Evolutionary conservation across 2,113 vertebrate genomes (phyloP).

Genomic region (Campylomormyrus numenius): DNA sequence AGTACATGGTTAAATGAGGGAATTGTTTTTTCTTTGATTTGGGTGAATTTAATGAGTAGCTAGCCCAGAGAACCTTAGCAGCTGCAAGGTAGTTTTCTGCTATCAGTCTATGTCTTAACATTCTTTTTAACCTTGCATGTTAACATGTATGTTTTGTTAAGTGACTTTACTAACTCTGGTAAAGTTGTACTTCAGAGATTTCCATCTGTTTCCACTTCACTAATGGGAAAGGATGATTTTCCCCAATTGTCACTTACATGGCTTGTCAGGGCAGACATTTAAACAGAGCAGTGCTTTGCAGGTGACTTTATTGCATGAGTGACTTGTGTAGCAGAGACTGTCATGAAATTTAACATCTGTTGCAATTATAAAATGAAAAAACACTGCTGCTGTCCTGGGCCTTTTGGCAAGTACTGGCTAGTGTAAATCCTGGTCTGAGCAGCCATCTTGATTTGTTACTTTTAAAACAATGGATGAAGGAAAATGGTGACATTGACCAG

Average conservation of each 20-base stretch:
- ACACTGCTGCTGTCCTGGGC: background rate
- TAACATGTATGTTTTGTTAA: background rate
- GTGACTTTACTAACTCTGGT: background rate
- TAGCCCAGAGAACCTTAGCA: background rate
- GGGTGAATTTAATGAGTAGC: background rate
- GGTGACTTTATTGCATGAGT: background rate
- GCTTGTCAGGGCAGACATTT: background rate
- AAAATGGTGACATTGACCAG: slow-evolving; percentile 31
- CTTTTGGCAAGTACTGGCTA: background rate
- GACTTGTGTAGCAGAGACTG: background rate
- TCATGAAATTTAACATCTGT: slow-evolving; percentile 5
- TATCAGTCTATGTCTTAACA: background rate
- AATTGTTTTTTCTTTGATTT: background rate
- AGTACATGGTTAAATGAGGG: background rate
- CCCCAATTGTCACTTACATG: background rate
- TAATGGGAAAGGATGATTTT: background rate
- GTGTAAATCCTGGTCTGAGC: background rate
- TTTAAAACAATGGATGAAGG: slow-evolving; percentile 20
- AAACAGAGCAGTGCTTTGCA: background rate
- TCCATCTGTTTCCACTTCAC: background rate
- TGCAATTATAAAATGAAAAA: background rate
- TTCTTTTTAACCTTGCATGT: no score
- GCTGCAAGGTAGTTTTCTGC: background rate
- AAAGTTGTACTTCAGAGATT: background rate
- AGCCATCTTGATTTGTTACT: slow-evolving; percentile 29